Percentiles rank a stretch among this genome's conserved stretches.
These are phyloP conservation scores for Venustaconcha ellipsiformis DNA, from an alignment of 1,140 invertebrate genomes.

Conservation along the genomic window DNA sequence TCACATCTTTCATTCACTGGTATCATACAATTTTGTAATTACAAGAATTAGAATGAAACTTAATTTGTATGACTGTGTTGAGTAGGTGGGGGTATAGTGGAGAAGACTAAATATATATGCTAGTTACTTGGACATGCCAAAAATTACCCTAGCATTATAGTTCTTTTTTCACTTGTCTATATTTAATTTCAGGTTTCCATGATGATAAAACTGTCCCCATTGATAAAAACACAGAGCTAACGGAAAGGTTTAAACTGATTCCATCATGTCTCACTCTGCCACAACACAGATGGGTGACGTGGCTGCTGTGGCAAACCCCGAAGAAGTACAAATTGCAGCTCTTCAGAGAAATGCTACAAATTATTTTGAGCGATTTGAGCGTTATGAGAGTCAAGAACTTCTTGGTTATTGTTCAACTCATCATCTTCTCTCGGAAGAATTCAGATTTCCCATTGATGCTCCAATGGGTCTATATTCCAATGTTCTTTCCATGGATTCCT, in stretches of 20 bases:
- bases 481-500: slow-evolving; percentile 46
- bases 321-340: neutral
- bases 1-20: no score
- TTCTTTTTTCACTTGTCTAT: neutral
- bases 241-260: neutral
- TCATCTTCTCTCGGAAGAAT: slow-evolving; percentile 67
- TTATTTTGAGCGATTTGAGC: slow-evolving; percentile 64
- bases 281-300: neutral
- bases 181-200: neutral
- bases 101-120: no score
- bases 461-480: slow-evolving; percentile 60
- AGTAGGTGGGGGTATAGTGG: no score
- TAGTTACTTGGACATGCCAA: no score
- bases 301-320: slow-evolving; percentile 1
- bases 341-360: slow-evolving; percentile 35
- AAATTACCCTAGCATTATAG: neutral
- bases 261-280: neutral
- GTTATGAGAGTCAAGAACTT: slow-evolving; percentile 65
- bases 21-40: no score
- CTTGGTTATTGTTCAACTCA: slow-evolving; percentile 56
- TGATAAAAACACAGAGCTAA: neutral
- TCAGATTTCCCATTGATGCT: slow-evolving; percentile 59
- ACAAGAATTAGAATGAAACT: no score
- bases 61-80: no score
- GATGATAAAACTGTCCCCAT: neutral